Conservation (phyloP, 1,140 invertebrate genomes). For the Babylonia areolata region DNA sequence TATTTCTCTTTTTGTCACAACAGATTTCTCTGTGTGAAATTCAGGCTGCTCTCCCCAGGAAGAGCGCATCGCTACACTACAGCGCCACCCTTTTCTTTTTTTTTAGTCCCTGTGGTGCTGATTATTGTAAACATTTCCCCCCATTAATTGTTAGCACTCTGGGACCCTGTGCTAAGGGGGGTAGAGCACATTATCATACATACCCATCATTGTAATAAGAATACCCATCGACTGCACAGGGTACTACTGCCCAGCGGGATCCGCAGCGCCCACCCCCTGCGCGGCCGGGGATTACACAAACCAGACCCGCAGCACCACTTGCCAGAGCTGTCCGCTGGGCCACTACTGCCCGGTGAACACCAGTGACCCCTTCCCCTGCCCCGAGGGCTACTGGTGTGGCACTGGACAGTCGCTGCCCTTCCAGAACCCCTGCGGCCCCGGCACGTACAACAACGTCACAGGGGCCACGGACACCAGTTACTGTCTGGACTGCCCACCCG, state of each 20-base stretch:
- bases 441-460: slow-evolving; percentile 71
- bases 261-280: slow-evolving; percentile 60
- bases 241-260: slow-evolving; percentile 64
- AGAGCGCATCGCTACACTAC: no score
- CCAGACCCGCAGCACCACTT: slow-evolving; percentile 55
- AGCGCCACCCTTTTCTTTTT: no score
- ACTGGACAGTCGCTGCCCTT: slow-evolving; percentile 31
- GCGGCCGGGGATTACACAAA: slow-evolving; percentile 62
- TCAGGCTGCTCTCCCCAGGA: no score
- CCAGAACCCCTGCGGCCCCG: slow-evolving; percentile 61
- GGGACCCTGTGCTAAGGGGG: no score
- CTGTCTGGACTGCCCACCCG: slow-evolving; percentile 65
- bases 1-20: no score
- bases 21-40: no score
- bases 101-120: no score
- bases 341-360: slow-evolving; percentile 68
- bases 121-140: no score
- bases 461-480: slow-evolving; percentile 45
- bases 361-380: slow-evolving; percentile 65
- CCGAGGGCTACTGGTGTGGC: slow-evolving; percentile 64
- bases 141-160: no score
- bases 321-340: slow-evolving; percentile 65
- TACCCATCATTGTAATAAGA: no score
- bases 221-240: no score
- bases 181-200: no score